A percentile compares a stretch with the other conserved stretches of the same genome.
Conservation (phyloP, 2,888 invertebrate genomes). For the Seira sanloemensis region DNA sequence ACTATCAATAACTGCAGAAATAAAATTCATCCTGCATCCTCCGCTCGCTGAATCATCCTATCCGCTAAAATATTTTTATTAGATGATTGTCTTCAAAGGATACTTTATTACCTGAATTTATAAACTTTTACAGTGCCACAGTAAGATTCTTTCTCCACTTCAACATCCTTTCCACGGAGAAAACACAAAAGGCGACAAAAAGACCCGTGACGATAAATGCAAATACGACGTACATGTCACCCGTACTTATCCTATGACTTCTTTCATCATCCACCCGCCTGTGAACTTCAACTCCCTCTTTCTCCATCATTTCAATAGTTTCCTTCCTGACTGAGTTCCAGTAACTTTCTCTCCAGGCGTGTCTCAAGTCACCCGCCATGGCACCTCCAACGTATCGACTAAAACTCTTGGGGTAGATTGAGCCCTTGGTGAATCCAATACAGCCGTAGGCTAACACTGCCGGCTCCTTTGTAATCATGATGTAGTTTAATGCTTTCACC, state of each 20-base stretch:
- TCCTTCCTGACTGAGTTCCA: neutral
- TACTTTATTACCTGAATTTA: too few relatives aligned
- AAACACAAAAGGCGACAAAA: neutral
- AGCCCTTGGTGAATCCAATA: neutral
- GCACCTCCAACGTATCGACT: slow-evolving; percentile 20
- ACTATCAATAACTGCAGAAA: too few relatives aligned
- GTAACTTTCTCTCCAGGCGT: slow-evolving; percentile 1
- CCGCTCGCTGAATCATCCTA: too few relatives aligned
- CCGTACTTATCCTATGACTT: neutral
- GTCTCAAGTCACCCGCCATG: neutral
- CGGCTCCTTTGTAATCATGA: neutral
- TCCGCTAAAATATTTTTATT: too few relatives aligned
- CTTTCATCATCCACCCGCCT: neutral
- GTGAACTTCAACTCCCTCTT: neutral
- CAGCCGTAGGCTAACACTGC: neutral
- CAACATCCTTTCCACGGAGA: too few relatives aligned
- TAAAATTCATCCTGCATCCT: too few relatives aligned
- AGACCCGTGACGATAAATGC: neutral
- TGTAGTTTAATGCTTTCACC: neutral
- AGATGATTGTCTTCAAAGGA: too few relatives aligned
- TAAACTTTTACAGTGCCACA: too few relatives aligned
- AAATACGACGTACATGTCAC: neutral
- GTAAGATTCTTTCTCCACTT: too few relatives aligned
- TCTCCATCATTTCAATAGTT: neutral
- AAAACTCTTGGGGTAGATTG: slow-evolving; percentile 12